Percentiles rank a stretch among this genome's conserved stretches.
phyloP scores from a whole-genome alignment of 2,797 vertebrate species.

The Acanthopagrus latus region DNA sequence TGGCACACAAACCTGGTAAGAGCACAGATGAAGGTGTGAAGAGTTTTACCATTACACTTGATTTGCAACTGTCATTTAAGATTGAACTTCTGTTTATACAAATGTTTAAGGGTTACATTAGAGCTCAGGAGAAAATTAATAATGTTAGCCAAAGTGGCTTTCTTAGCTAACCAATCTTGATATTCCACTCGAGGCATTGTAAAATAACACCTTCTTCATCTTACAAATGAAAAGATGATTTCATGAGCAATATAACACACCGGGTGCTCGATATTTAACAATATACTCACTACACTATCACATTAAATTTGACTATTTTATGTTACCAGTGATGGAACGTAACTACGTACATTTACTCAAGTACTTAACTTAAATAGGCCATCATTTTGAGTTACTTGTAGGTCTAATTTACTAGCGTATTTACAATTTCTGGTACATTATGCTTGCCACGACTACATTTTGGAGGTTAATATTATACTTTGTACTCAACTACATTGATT shows the following conservation, averaged over 20 bases:
- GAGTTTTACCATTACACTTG: not conserved
- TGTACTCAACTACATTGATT: too few relatives aligned
- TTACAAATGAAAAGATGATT: not conserved
- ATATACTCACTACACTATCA: not conserved
- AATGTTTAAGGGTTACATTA: not conserved
- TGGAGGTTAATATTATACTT: too few relatives aligned
- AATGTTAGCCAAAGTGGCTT: not conserved
- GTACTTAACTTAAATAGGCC: too few relatives aligned
- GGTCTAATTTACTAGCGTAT: too few relatives aligned
- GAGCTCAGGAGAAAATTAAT: not conserved
- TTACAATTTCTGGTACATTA: too few relatives aligned
- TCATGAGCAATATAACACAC: not conserved
- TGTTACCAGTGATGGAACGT: too few relatives aligned
- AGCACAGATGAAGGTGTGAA: not conserved
- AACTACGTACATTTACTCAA: too few relatives aligned
- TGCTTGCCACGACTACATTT: too few relatives aligned
- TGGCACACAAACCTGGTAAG: constrained; percentile 93
- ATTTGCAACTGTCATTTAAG: not conserved
- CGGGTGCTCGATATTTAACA: not conserved
- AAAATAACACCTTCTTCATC: not conserved
- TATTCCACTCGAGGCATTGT: not conserved
- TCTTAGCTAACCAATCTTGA: not conserved
- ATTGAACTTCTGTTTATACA: not conserved
- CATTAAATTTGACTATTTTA: too few relatives aligned
- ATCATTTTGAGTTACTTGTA: too few relatives aligned